These are phyloP conservation scores for Actinernus sp. DNA, from an alignment of 92 coral and sea anemone species.

Conservation along the genomic window DNA sequence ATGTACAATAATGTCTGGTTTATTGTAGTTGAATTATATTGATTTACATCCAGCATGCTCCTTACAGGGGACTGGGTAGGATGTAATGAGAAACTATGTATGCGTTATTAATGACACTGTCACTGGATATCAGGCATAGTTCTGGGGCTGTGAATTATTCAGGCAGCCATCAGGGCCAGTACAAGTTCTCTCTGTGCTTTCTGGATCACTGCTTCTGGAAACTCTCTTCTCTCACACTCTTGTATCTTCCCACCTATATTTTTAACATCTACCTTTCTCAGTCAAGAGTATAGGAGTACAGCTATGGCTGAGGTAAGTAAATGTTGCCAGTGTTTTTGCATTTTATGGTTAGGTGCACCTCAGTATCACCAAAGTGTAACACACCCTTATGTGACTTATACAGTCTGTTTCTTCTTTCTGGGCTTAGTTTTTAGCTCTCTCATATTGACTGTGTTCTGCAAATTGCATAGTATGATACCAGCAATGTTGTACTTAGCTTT, in stretches of 20 bases:
- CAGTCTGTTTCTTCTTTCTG: slow-evolving; percentile 9
- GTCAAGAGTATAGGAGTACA: not conserved
- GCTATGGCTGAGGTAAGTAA: slow-evolving; percentile 2
- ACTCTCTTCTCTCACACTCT: slow-evolving; percentile 16
- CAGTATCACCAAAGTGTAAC: not conserved
- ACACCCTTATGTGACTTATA: not conserved
- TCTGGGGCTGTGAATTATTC: slow-evolving; percentile 8
- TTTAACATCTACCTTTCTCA: not conserved
- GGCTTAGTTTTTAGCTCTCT: not conserved
- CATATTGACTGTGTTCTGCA: not conserved
- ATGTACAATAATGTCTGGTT: not conserved
- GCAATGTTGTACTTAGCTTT: not conserved
- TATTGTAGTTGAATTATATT: not conserved
- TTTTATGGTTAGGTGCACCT: not conserved
- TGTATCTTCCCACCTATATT: not conserved
- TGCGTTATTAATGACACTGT: not conserved
- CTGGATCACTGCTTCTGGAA: slow-evolving; percentile 18
- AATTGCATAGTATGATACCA: not conserved
- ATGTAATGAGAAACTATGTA: not conserved
- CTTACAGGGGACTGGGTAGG: not conserved
- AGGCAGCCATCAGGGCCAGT: not conserved
- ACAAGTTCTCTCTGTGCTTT: slow-evolving; percentile 11
- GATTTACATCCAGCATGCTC: not conserved
- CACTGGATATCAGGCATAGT: slow-evolving; percentile 16
- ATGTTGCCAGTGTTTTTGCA: not conserved